These are phyloP conservation scores for Hermodice carunculata DNA, from an alignment of 2,888 invertebrate species.

Conservation along the genomic window DNA sequence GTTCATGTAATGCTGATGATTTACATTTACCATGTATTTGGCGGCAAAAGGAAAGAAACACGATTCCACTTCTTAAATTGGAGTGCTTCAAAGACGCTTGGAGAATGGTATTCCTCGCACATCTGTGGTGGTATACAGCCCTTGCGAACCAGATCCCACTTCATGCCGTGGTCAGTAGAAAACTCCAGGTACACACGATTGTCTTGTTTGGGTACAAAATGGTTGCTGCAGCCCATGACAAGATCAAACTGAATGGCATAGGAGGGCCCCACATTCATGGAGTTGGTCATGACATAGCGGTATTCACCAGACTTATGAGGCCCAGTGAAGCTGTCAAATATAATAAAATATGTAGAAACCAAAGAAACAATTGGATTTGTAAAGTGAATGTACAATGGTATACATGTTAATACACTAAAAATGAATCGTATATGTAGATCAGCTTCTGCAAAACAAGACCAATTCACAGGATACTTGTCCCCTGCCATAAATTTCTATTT, in stretches of 20 bases:
- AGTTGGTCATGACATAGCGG: slow-evolving; percentile 63
- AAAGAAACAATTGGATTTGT: too few species aligned
- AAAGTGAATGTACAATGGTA: too few species aligned
- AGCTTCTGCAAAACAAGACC: too few species aligned
- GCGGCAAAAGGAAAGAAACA: slow-evolving; percentile 66
- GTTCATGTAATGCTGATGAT: not conserved
- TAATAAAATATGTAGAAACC: not conserved
- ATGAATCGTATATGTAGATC: too few species aligned
- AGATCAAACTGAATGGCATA: slow-evolving; percentile 70
- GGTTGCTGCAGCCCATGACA: slow-evolving; percentile 67
- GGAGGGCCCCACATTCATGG: slow-evolving; percentile 68
- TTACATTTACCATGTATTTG: slow-evolving; percentile 59
- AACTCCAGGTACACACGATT: slow-evolving; percentile 61
- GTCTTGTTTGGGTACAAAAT: slow-evolving; percentile 48
- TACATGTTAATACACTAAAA: too few species aligned
- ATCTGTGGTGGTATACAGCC: slow-evolving; percentile 65
- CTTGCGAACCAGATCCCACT: slow-evolving; percentile 66
- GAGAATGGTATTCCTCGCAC: slow-evolving; percentile 62
- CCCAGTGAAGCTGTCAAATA: slow-evolving; percentile 23
- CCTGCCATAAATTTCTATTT: too few species aligned
- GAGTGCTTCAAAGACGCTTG: slow-evolving; percentile 65
- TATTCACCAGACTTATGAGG: slow-evolving; percentile 39
- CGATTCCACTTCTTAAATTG: slow-evolving; percentile 66
- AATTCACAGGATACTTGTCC: too few species aligned
- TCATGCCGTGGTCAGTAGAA: slow-evolving; percentile 69